These are phyloP conservation scores for Steinernema khuongi DNA, from an alignment of 1,140 invertebrate species.

Conservation along the genomic window DNA sequence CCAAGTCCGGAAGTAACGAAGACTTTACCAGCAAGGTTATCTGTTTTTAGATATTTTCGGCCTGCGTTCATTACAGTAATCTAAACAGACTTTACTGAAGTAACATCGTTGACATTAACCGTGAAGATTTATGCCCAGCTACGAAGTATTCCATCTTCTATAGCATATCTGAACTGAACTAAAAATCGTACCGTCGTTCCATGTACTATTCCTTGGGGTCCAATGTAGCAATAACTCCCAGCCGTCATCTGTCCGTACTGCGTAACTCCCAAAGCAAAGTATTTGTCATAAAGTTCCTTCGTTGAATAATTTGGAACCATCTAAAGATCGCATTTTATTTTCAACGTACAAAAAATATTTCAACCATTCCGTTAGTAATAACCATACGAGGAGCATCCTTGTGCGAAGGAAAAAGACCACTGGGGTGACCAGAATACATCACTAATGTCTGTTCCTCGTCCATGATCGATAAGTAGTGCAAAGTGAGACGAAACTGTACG, in stretches of 20 bases:
- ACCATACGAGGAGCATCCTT: constrained; percentile 65
- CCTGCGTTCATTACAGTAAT: constrained; percentile 69
- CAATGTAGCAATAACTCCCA: constrained; percentile 70
- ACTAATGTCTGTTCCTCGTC: constrained; percentile 66
- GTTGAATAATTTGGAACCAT: constrained; percentile 69
- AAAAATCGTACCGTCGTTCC: constrained; percentile 65
- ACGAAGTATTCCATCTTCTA: not conserved
- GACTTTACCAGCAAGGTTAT: constrained; percentile 65
- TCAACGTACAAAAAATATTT: not conserved
- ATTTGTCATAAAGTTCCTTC: constrained; percentile 62
- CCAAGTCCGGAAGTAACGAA: constrained; percentile 69
- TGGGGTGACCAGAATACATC: constrained; percentile 69
- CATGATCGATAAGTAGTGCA: constrained; percentile 67
- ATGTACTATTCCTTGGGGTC: constrained; percentile 71
- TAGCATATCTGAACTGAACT: not conserved
- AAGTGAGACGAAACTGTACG: constrained; percentile 66
- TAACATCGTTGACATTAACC: constrained; percentile 2
- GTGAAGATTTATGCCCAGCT: not conserved
- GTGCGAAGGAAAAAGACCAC: constrained; percentile 67
- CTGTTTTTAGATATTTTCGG: constrained; percentile 64
- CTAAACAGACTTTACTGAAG: constrained; percentile 60
- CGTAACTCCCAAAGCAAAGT: constrained; percentile 68
- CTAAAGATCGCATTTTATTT: constrained; percentile 49
- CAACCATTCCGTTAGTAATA: constrained; percentile 70
- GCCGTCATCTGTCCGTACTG: constrained; percentile 66